Conservation (phyloP, 2,113 vertebrate genomes). For the Bothrops jararaca region DNA sequence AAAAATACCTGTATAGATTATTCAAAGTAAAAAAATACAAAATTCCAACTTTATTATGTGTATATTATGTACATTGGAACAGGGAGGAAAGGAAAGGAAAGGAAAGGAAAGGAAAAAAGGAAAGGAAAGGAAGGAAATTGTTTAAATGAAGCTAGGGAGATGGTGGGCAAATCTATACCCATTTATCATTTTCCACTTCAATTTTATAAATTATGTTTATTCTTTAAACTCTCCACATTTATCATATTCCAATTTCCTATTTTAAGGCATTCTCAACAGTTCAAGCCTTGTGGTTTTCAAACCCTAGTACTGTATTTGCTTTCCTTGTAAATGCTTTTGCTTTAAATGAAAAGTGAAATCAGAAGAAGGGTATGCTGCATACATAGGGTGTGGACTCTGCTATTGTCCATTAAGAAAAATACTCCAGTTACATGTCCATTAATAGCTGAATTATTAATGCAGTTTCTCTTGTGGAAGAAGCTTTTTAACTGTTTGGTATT, state of each 20-base stretch:
- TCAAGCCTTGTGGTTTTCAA: constrained; percentile 3
- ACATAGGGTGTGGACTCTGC: neutral
- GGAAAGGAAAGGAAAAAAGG: too few species aligned
- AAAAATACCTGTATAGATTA: constrained; percentile 26
- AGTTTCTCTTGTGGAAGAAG: constrained; percentile 34
- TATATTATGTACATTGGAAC: constrained; percentile 37
- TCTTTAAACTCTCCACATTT: constrained; percentile 37
- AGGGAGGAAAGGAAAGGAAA: neutral
- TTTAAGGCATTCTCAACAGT: constrained; percentile 22
- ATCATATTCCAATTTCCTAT: constrained; percentile 21
- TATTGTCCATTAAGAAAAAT: constrained; percentile 29
- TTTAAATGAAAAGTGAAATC: constrained; percentile 15
- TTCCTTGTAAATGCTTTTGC: neutral
- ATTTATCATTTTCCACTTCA: constrained; percentile 47
- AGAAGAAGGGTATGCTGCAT: constrained; percentile 13
- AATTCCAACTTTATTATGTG: constrained; percentile 39
- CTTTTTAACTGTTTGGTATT: constrained; percentile 23
- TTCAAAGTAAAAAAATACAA: constrained; percentile 13
- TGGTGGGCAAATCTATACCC: constrained; percentile 40
- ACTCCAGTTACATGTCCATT: constrained; percentile 52
- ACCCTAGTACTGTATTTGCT: neutral
- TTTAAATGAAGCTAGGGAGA: constrained; percentile 28
- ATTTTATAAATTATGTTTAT: constrained; percentile 50
- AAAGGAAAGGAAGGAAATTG: constrained; percentile 35
- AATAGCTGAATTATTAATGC: constrained; percentile 65